These are phyloP conservation scores for Labeo catla DNA, from an alignment of 2,113 vertebrate genomes.

Conservation along the genomic window DNA sequence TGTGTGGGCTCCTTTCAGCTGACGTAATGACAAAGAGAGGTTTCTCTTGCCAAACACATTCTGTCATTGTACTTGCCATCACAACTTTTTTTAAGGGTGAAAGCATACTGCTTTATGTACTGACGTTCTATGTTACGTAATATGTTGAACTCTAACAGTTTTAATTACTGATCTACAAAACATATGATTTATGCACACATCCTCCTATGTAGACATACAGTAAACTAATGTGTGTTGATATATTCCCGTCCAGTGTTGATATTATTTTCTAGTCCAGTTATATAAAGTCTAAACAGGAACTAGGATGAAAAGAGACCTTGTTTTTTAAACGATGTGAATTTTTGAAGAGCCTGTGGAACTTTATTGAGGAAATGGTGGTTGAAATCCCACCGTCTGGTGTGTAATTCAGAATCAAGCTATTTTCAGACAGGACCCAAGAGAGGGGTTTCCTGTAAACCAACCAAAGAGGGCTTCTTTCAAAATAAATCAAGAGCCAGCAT, in stretches of 20 bases:
- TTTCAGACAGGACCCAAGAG: slow-evolving; percentile 31
- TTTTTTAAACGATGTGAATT: slow-evolving; percentile 44
- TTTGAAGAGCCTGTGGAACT: slow-evolving; percentile 60
- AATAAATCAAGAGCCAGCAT: slow-evolving; percentile 36
- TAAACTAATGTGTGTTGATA: slow-evolving; percentile 53
- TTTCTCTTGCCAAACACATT: background rate
- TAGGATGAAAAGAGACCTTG: slow-evolving; percentile 61
- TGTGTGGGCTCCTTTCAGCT: background rate
- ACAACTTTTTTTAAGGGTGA: background rate
- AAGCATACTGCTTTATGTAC: background rate
- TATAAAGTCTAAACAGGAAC: slow-evolving; percentile 62
- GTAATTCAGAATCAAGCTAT: slow-evolving; percentile 56
- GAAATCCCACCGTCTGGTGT: slow-evolving; percentile 56
- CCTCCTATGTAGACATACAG: slow-evolving; percentile 26
- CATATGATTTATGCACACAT: background rate
- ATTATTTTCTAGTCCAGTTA: slow-evolving; percentile 51
- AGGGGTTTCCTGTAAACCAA: slow-evolving; percentile 47
- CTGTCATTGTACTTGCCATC: background rate
- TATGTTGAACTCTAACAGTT: background rate
- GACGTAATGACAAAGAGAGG: slow-evolving; percentile 18
- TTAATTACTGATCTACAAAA: background rate
- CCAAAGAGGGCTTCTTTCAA: slow-evolving; percentile 27
- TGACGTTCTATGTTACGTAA: background rate
- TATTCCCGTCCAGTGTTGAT: slow-evolving; percentile 54
- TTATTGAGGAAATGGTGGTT: slow-evolving; percentile 63